Evolutionary conservation across 2,797 vertebrate species (phyloP).

Genomic region (Rhinichthys osculus): DNA sequence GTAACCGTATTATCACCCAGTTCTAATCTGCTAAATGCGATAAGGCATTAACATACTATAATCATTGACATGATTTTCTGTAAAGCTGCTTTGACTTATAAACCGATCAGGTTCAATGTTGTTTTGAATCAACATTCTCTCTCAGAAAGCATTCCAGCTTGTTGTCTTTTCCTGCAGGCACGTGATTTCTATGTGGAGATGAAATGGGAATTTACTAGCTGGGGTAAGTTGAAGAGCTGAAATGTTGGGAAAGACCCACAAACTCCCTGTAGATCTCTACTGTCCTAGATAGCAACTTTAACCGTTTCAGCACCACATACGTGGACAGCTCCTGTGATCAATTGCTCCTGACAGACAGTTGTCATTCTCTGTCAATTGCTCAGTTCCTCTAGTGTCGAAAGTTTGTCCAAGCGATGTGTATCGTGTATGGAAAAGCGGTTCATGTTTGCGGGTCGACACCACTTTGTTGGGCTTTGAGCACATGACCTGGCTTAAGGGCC

Average conservation of each 20-base stretch:
- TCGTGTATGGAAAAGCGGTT: slow-evolving; percentile 94
- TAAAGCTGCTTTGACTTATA: not conserved
- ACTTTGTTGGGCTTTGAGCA: slow-evolving; percentile 95
- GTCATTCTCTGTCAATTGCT: not conserved
- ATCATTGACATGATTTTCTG: not conserved
- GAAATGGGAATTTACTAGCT: slow-evolving; percentile 99
- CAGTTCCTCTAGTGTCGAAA: slow-evolving; percentile 94
- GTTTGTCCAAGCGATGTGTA: slow-evolving; percentile 96
- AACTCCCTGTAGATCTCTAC: not conserved
- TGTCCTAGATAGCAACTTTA: slow-evolving; percentile 7
- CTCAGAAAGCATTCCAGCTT: not conserved
- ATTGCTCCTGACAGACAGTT: not conserved
- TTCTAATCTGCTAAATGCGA: too few species aligned
- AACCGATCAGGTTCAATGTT: not conserved
- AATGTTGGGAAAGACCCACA: not conserved
- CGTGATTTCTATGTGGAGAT: slow-evolving; percentile 96
- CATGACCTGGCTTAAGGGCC: slow-evolving; percentile 96
- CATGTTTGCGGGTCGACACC: slow-evolving; percentile 93
- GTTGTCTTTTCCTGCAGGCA: slow-evolving; percentile 78
- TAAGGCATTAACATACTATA: not conserved
- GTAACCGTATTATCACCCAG: not conserved
- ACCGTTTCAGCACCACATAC: slow-evolving; percentile 71
- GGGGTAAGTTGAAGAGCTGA: slow-evolving; percentile 73
- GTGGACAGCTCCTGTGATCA: slow-evolving; percentile 70
- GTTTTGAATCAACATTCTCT: not conserved